Evolutionary conservation across 2,797 vertebrate genomes (phyloP), one percentile per base, ranked within the genome.

Genomic region (Tenualosa ilisha): DNA sequence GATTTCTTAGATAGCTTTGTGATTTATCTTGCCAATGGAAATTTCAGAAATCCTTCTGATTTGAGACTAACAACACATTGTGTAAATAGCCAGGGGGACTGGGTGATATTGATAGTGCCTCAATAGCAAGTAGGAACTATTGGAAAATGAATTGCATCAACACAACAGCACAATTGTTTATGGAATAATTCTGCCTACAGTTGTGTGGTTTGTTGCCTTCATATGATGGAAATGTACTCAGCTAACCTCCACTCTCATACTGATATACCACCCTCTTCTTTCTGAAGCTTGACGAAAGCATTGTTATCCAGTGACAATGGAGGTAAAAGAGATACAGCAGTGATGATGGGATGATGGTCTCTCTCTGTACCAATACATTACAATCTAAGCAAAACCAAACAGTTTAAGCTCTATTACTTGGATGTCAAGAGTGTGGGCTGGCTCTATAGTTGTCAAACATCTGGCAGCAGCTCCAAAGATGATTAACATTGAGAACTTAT

Each of bases 401-500:
- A 9, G 50, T 12, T 6, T 51, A 51, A 9, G 50, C 11, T 1
- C 50, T 5, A 51, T 12, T 51, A 51, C 50, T 51, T n/a, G 72
- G 72, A 79, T 79, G 72, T 79, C 72, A 79, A 79, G 37, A 79
- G 40, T 46, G 37, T 79, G 40, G 72, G 72, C 72, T 24, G 72
- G 20, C 72, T 43, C 40, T 40, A 6, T 43, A 43, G 68, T 75
- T 40, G 68, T 75, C 37, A 87, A 94, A 93, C 93, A 95, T 95
- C 93, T 95, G 93, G 92, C 92, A 87, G 81, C 37, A 81, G 91
- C 92, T 92, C 84, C 89, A 89, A 89, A 92, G 89, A 93, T 93
- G 92, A 95, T 94, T 94, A 94, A 89, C 89, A 86, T 84, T 63
- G 88, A 91, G 88, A 92, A 92, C 88, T 92, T 91, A 93, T 93